A percentile compares a stretch with the other conserved stretches of the same genome.
phyloP scores from a whole-genome alignment of 2,888 invertebrate species.

The Drosophila niveifrons region DNA sequence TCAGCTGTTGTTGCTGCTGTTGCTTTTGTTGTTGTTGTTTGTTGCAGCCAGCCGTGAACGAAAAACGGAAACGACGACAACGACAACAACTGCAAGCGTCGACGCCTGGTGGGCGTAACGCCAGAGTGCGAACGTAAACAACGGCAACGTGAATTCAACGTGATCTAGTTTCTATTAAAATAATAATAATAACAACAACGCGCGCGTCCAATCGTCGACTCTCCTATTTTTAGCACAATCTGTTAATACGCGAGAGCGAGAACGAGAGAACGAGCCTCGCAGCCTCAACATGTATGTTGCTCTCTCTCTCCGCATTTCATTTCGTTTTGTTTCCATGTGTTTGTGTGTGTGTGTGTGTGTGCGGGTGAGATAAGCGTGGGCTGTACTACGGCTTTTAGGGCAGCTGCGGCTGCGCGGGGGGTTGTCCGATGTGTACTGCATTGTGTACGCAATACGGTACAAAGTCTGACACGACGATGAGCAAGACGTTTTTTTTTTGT shows the following conservation, averaged over 20 bases:
- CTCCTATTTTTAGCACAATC: slow-evolving; percentile 80
- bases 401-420: neutral
- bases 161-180: slow-evolving; percentile 83
- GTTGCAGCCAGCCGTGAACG: slow-evolving; percentile 64
- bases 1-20: slow-evolving; percentile 29
- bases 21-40: slow-evolving; percentile 47
- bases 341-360: slow-evolving; percentile 1
- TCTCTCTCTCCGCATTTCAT: neutral
- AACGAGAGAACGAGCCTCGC: neutral
- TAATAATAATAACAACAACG: slow-evolving; percentile 58
- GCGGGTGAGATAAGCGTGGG: slow-evolving; percentile 36
- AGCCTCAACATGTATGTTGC: neutral
- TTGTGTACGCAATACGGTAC: slow-evolving; percentile 59
- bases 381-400: slow-evolving; percentile 16
- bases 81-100: slow-evolving; percentile 26
- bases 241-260: slow-evolving; percentile 23
- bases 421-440: neutral
- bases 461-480: slow-evolving; percentile 62
- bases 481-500: slow-evolving; percentile 24
- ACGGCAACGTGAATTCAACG: slow-evolving; percentile 75
- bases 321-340: neutral
- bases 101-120: slow-evolving; percentile 57
- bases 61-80: slow-evolving; percentile 65
- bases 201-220: slow-evolving; percentile 59
- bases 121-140: slow-evolving; percentile 73